A percentile compares a stretch with the other conserved stretches of the same genome.
Conservation (phyloP, 2,888 invertebrate genomes). For the Tachina fera region DNA sequence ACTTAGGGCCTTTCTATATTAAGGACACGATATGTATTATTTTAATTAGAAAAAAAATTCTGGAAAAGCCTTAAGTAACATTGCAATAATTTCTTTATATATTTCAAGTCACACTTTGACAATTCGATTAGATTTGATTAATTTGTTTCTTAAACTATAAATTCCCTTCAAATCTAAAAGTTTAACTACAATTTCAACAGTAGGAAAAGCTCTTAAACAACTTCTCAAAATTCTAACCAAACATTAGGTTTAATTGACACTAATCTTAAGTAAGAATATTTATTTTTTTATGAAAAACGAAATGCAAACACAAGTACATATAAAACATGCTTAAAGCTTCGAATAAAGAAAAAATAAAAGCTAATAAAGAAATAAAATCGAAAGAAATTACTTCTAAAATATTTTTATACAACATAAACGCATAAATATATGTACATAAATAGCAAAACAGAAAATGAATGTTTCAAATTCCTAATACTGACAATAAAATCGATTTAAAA, state of each 20-base stretch:
- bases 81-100: not conserved
- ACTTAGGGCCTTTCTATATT: no score
- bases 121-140: not conserved
- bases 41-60: no score
- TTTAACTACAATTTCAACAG: conserved; percentile 9
- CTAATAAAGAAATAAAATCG: not conserved
- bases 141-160: not conserved
- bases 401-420: not conserved
- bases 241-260: conserved; percentile 54
- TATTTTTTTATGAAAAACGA: conserved; percentile 14
- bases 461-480: conserved; percentile 31
- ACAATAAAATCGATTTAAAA: conserved; percentile 67
- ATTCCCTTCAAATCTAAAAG: not conserved
- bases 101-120: no score
- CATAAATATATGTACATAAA: conserved; percentile 1
- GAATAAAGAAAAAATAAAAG: conserved; percentile 18
- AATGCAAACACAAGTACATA: not conserved
- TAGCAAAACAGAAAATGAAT: conserved; percentile 18
- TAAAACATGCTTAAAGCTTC: conserved; percentile 24
- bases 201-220: not conserved
- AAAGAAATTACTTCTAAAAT: not conserved
- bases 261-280: conserved; percentile 52
- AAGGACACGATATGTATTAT: no score
- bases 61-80: not conserved
- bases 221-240: conserved; percentile 13